These are phyloP conservation scores for Trachelus stipa DNA, from an alignment of 2,888 invertebrate species.

Conservation along the genomic window DNA sequence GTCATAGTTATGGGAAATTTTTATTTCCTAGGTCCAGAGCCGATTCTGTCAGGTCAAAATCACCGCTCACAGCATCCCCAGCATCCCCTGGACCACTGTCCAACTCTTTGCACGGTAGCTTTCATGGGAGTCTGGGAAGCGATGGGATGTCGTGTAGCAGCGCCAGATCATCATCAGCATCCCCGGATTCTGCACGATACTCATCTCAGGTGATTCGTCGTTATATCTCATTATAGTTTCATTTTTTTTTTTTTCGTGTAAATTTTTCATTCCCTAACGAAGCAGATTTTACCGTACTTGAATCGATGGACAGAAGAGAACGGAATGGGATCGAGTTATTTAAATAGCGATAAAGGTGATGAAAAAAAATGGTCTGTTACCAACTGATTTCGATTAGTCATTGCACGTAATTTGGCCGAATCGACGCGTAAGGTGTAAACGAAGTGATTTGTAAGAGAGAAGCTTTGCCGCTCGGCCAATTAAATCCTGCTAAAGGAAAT, in stretches of 20 bases:
- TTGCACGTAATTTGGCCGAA: constrained; percentile 22
- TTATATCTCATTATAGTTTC: not conserved
- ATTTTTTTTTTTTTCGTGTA: no score
- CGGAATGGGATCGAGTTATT: no score
- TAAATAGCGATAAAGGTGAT: no score
- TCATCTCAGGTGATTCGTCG: constrained; percentile 54
- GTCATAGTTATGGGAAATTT: no score
- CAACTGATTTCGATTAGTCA: constrained; percentile 16
- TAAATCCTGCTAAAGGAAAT: constrained; percentile 22
- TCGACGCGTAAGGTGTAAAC: constrained; percentile 23
- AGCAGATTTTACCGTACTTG: no score
- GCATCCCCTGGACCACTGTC: constrained; percentile 61
- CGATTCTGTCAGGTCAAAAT: constrained; percentile 64
- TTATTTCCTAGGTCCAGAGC: constrained; percentile 58
- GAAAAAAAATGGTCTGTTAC: not conserved
- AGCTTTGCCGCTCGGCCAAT: constrained; percentile 16
- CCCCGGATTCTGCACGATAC: constrained; percentile 63
- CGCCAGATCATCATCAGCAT: constrained; percentile 64
- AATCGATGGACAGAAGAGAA: no score
- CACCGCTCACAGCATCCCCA: constrained; percentile 62
- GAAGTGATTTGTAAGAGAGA: constrained; percentile 24
- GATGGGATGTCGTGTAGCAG: constrained; percentile 66
- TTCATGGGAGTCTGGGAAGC: constrained; percentile 64
- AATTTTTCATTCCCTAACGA: no score
- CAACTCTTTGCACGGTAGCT: constrained; percentile 63